phyloP scores from a whole-genome alignment of 2,113 vertebrate species.

The Illadopsis cleaveri region DNA sequence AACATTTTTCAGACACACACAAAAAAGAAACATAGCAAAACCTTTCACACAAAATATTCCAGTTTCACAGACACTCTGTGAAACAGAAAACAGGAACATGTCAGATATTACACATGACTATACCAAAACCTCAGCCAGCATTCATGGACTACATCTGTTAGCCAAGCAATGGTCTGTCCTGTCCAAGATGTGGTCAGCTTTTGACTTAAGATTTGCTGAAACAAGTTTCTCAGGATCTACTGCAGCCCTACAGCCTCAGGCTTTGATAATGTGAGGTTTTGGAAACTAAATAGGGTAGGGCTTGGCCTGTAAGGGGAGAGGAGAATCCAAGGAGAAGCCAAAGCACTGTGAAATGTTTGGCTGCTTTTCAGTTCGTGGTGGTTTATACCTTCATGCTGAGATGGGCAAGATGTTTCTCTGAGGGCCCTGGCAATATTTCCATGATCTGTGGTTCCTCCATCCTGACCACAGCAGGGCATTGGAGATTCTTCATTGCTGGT shows the following conservation, averaged over 20 bases:
- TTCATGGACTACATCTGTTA: conserved; percentile 11
- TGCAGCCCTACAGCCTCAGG: background rate
- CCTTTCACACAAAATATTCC: background rate
- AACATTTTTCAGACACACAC: background rate
- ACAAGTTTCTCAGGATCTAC: background rate
- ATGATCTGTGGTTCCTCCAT: background rate
- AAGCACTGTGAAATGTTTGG: background rate
- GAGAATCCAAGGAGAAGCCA: background rate
- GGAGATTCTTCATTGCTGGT: background rate
- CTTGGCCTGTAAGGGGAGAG: background rate
- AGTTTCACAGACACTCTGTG: background rate
- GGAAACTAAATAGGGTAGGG: background rate
- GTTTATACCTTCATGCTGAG: conserved; percentile 24
- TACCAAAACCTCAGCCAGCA: conserved; percentile 20
- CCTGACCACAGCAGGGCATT: background rate
- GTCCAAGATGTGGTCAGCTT: background rate
- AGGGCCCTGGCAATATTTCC: background rate
- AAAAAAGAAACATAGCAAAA: background rate
- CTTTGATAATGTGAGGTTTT: background rate
- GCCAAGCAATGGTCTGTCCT: background rate
- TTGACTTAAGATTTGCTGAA: background rate
- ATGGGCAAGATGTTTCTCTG: conserved; percentile 22
- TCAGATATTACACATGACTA: conserved; percentile 13
- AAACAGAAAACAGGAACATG: conserved; percentile 19
- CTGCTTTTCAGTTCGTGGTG: background rate